Evolutionary conservation across 1,140 invertebrate species (phyloP).

Genomic region (Neodiprion lecontei): DNA sequence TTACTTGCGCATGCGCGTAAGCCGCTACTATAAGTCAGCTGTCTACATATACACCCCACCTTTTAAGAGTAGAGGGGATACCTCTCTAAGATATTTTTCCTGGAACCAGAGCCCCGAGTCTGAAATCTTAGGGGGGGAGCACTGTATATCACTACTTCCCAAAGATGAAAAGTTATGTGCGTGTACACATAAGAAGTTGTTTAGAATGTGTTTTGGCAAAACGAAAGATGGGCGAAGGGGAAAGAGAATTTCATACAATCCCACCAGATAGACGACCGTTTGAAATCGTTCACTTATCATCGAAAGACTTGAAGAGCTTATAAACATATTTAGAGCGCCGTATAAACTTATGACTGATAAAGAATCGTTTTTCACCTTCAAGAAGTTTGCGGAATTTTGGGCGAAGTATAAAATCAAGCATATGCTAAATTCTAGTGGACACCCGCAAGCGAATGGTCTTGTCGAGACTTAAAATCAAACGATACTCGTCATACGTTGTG

Average conservation of each 20-base stretch:
- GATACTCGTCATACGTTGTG: too few relatives aligned
- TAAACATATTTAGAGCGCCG: slow-evolving; percentile 31
- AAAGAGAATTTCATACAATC: slow-evolving; percentile 13
- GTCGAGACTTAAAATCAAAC: slow-evolving; percentile 29
- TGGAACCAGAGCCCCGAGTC: too few relatives aligned
- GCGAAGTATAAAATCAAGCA: slow-evolving; percentile 36
- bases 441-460: slow-evolving; percentile 40
- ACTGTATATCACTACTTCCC: slow-evolving; percentile 13
- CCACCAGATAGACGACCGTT: neutral
- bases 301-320: slow-evolving; percentile 22
- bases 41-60: too few relatives aligned
- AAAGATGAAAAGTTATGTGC: too few relatives aligned
- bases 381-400: slow-evolving; percentile 38
- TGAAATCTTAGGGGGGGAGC: too few relatives aligned
- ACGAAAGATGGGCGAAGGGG: neutral
- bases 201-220: slow-evolving; percentile 26
- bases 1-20: too few relatives aligned
- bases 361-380: slow-evolving; percentile 41
- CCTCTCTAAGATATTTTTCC: too few relatives aligned
- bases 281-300: slow-evolving; percentile 22
- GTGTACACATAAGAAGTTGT: neutral
- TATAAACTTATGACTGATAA: slow-evolving; percentile 39
- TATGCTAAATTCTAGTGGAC: slow-evolving; percentile 38
- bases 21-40: too few relatives aligned
- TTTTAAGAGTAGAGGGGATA: too few relatives aligned